Conservation (phyloP, 2,113 vertebrate species). For the Nycticryphes semicollaris region DNA sequence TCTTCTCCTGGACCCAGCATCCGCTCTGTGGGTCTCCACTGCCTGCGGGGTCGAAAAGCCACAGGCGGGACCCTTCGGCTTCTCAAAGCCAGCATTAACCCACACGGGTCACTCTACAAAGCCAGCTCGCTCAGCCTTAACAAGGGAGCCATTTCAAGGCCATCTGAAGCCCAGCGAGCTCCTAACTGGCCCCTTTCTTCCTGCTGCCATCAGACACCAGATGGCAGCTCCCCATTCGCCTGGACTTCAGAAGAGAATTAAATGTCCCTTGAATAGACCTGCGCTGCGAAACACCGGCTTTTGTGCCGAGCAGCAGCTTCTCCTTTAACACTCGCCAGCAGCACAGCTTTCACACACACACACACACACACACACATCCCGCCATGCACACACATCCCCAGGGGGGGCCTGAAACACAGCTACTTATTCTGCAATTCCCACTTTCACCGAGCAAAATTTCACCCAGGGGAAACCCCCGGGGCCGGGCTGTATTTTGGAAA, state of each 20-base stretch:
- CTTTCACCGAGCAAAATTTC: background rate
- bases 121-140: rapidly evolving
- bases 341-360: background rate
- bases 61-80: background rate
- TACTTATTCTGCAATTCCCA: rapidly evolving
- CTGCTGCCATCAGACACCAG: slow-evolving; percentile 42
- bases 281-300: background rate
- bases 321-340: background rate
- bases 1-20: background rate
- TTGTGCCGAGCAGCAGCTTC: slow-evolving; percentile 7
- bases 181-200: background rate
- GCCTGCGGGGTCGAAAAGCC: background rate
- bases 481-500: rapidly evolving
- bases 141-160: background rate
- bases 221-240: slow-evolving; percentile 28
- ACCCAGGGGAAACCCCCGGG: rapidly evolving
- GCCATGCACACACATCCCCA: background rate
- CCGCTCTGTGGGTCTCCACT: rapidly evolving
- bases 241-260: background rate
- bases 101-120: rapidly evolving
- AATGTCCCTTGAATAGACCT: background rate
- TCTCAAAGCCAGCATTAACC: background rate
- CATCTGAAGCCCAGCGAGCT: background rate
- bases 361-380: too few relatives aligned
- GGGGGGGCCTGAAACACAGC: rapidly evolving